Conservation (phyloP, 2,888 invertebrate species). For the Pandemis heparana region DNA sequence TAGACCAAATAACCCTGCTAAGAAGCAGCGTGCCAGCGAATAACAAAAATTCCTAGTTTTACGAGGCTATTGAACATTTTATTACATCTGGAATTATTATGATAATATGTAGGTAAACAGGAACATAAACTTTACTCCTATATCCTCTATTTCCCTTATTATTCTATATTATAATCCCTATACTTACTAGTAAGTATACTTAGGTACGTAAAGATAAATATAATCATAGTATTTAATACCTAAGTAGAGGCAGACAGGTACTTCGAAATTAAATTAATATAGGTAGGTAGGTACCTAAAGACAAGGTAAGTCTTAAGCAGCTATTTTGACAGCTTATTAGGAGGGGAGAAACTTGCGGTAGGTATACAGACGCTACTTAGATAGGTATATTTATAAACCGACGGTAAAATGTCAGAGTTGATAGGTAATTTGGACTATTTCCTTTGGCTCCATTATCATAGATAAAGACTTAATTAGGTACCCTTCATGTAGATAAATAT, state of each 20-base stretch:
- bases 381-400: background rate
- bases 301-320: background rate
- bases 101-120: conserved; percentile 4
- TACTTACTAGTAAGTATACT: background rate
- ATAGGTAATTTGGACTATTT: too few species aligned
- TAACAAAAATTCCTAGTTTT: conserved; percentile 46
- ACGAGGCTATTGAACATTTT: conserved; percentile 53
- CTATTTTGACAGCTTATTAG: background rate
- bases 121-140: background rate
- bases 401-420: background rate
- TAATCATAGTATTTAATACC: too few species aligned
- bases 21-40: conserved; percentile 4
- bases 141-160: too few species aligned
- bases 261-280: background rate
- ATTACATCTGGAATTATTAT: conserved; percentile 10
- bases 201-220: background rate
- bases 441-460: too few species aligned
- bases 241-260: background rate
- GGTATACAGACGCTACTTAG: background rate
- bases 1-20: conserved; percentile 12
- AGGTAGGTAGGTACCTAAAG: too few species aligned
- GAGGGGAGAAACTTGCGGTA: background rate
- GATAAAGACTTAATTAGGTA: too few species aligned
- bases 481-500: too few species aligned
- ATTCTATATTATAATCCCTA: too few species aligned